These are phyloP conservation scores for Myathropa florea DNA, from an alignment of 2,888 invertebrate genomes.

Conservation along the genomic window DNA sequence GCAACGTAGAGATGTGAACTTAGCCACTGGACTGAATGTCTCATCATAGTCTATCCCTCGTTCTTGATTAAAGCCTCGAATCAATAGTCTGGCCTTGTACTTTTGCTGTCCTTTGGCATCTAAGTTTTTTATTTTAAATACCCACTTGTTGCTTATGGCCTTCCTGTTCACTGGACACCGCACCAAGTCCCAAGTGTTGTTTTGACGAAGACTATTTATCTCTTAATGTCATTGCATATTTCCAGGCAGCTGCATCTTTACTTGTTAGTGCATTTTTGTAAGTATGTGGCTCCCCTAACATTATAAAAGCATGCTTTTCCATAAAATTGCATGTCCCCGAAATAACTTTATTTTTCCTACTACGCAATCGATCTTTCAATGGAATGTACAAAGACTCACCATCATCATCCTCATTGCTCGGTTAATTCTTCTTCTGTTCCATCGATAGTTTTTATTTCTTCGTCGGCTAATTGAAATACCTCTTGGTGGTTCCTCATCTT, in stretches of 20 bases:
- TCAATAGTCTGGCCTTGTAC: slow-evolving; percentile 74
- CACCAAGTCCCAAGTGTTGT: slow-evolving; percentile 63
- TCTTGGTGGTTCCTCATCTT: no score
- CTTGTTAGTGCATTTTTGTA: slow-evolving; percentile 55
- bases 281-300: slow-evolving; percentile 43
- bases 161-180: slow-evolving; percentile 53
- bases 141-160: slow-evolving; percentile 73
- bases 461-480: no score
- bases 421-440: no score
- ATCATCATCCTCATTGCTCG: no score
- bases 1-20: slow-evolving; percentile 71
- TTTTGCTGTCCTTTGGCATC: slow-evolving; percentile 16
- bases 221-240: slow-evolving; percentile 31
- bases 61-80: slow-evolving; percentile 73
- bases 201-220: slow-evolving; percentile 43
- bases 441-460: no score
- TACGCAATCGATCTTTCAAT: not conserved
- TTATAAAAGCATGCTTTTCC: not conserved
- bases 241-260: slow-evolving; percentile 10
- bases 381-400: not conserved
- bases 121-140: slow-evolving; percentile 72
- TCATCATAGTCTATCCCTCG: slow-evolving; percentile 74
- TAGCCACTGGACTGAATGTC: slow-evolving; percentile 75
- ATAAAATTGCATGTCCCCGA: not conserved
- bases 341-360: not conserved